Evolutionary conservation across 2,888 invertebrate species (phyloP).

Genomic region (Clostera curtula): DNA sequence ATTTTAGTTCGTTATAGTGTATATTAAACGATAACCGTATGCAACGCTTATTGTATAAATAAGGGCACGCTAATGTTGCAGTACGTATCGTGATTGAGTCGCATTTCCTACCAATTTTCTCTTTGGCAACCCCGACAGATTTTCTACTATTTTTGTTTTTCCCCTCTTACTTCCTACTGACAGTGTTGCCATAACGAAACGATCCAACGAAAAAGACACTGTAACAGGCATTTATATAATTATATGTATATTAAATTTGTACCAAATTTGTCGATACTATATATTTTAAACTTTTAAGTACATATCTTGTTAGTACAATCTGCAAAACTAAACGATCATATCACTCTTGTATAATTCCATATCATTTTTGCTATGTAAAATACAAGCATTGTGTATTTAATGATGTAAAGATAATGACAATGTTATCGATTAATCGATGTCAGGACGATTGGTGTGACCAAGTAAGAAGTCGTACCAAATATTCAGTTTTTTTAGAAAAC

Average conservation of each 20-base stretch:
- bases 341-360: conserved; percentile 72
- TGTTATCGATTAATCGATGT: conserved; percentile 22
- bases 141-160: conserved; percentile 37
- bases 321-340: conserved; percentile 55
- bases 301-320: conserved; percentile 73
- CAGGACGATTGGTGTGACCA: conserved; percentile 6
- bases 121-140: conserved; percentile 30
- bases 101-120: conserved; percentile 28
- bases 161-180: conserved; percentile 30
- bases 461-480: not conserved
- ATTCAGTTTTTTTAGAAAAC: too few relatives aligned
- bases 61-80: conserved; percentile 71
- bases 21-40: conserved; percentile 58
- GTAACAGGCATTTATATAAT: conserved; percentile 67
- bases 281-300: conserved; percentile 61
- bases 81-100: conserved; percentile 73
- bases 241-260: conserved; percentile 42
- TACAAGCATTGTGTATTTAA: conserved; percentile 53
- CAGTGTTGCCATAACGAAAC: conserved; percentile 56
- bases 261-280: conserved; percentile 61
- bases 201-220: conserved; percentile 65
- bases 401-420: conserved; percentile 40
- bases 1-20: conserved; percentile 51
- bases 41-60: conserved; percentile 74
- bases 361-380: conserved; percentile 67